These are phyloP conservation scores for Heliconius congener DNA, from an alignment of 1,140 invertebrate species.

Conservation along the genomic window DNA sequence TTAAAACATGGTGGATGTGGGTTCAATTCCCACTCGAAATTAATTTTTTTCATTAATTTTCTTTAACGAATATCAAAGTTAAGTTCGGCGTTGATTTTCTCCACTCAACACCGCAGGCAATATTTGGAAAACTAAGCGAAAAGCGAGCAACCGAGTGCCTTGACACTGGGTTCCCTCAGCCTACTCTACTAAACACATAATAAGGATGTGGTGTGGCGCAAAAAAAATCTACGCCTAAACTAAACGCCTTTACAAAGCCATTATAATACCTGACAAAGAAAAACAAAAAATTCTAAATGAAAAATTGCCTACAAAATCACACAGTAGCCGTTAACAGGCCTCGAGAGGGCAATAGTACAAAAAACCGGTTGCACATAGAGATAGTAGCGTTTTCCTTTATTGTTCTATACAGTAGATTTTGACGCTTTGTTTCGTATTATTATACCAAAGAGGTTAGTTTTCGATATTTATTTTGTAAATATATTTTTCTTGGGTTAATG, in stretches of 20 bases:
- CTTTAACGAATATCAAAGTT: too few species aligned
- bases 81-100: too few species aligned
- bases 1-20: too few species aligned
- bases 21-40: too few species aligned
- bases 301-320: slow-evolving; percentile 45
- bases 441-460: neutral
- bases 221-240: neutral
- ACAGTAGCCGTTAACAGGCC: slow-evolving; percentile 44
- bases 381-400: slow-evolving; percentile 37
- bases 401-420: slow-evolving; percentile 8
- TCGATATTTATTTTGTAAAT: neutral
- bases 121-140: too few species aligned
- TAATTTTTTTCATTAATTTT: too few species aligned
- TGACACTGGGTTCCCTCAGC: too few species aligned
- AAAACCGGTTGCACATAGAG: slow-evolving; percentile 40
- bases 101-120: too few species aligned
- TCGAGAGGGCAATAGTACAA: slow-evolving; percentile 38
- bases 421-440: slow-evolving; percentile 2
- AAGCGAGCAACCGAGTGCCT: too few species aligned
- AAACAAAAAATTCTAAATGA: slow-evolving; percentile 44
- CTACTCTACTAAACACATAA: too few species aligned
- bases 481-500: too few species aligned
- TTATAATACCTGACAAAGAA: slow-evolving; percentile 31
- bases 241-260: neutral
- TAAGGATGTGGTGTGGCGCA: neutral